A percentile compares a stretch with the other conserved stretches of the same genome.
These are phyloP conservation scores for Geotrypetes seraphini DNA, from an alignment of 2,797 vertebrate genomes.

Conservation along the genomic window DNA sequence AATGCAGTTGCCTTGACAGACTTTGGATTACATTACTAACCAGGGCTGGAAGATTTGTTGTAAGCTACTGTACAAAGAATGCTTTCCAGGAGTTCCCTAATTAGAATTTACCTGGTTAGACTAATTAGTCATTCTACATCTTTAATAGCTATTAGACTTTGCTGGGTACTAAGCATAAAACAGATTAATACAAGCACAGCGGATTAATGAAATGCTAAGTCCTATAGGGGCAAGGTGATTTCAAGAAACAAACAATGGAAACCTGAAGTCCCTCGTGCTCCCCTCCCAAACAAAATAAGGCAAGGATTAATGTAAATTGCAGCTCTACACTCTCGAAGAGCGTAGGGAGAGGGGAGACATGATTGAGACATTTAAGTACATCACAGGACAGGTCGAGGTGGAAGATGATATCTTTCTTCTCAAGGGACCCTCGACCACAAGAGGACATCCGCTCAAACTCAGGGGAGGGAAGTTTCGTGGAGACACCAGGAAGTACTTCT, in stretches of 20 bases:
- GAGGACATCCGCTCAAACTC: no score
- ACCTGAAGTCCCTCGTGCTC: constrained; percentile 17
- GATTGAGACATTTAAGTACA: no score
- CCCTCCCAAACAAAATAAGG: no score
- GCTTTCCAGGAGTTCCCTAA: constrained; percentile 64
- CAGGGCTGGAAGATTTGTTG: constrained; percentile 65
- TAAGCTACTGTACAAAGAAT: constrained; percentile 60
- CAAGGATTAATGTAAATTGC: constrained; percentile 38
- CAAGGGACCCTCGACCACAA: no score
- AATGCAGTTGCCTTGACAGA: constrained; percentile 84
- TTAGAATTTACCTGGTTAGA: constrained; percentile 71
- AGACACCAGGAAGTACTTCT: no score
- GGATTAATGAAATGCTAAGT: constrained; percentile 38
- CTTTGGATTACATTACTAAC: constrained; percentile 67
- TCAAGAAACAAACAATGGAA: constrained; percentile 21
- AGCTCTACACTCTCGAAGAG: no score
- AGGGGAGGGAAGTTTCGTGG: no score
- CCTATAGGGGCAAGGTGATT: constrained; percentile 16
- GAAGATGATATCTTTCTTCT: no score
- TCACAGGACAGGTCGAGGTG: no score
- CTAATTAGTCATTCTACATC: constrained; percentile 60
- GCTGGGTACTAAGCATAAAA: constrained; percentile 38
- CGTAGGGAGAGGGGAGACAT: no score
- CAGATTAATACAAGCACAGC: constrained; percentile 37
- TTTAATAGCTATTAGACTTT: constrained; percentile 53